Conservation (phyloP, 2,888 invertebrate species). For the Hydrotaea cyrtoneurina region DNA sequence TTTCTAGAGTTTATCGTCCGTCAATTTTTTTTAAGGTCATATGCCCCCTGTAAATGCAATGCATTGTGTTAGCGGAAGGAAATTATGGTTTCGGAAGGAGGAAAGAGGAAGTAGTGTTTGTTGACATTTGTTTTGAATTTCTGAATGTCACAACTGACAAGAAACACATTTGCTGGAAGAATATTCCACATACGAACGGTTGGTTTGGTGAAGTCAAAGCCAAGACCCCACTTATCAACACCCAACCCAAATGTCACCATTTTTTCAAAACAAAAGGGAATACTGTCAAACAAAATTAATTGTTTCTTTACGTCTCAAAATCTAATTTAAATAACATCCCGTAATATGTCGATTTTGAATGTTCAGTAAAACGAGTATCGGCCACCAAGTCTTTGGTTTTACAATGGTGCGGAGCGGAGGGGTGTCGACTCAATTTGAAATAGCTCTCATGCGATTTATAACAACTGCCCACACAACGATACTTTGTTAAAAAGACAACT, state of each 20-base stretch:
- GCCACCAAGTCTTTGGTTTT: neutral
- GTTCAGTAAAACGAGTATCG: conserved; percentile 4
- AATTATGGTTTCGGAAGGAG: no score
- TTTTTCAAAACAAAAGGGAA: neutral
- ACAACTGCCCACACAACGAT: conserved; percentile 68
- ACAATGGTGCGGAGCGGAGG: neutral
- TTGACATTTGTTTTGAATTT: no score
- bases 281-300: conserved; percentile 17
- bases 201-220: no score
- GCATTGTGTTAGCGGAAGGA: no score
- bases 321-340: neutral
- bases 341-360: conserved; percentile 13
- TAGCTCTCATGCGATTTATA: conserved; percentile 66
- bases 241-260: neutral
- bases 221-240: no score
- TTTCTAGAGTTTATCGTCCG: no score
- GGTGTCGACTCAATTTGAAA: conserved; percentile 47
- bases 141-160: no score
- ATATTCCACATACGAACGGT: no score
- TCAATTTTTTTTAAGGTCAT: no score
- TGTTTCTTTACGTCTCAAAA: conserved; percentile 14
- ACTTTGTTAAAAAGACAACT: conserved; percentile 66
- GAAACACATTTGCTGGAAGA: no score
- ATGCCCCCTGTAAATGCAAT: no score
- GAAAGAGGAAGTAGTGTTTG: no score